These are phyloP conservation scores for Peromyscus polionotus DNA, from an alignment of 2,113 vertebrate genomes.

Conservation along the genomic window DNA sequence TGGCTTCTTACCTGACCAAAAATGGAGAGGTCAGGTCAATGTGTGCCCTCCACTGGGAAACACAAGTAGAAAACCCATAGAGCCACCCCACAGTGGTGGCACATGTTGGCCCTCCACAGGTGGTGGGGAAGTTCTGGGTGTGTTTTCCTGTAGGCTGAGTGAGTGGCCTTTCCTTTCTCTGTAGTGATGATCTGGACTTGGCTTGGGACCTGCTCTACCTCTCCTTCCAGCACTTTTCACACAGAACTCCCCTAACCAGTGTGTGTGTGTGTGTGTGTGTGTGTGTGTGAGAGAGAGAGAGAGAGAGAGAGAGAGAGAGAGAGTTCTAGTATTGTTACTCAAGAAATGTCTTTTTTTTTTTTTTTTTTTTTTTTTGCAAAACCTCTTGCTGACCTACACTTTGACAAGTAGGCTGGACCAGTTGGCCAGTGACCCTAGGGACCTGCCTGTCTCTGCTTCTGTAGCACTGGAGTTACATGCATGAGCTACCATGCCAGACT, in stretches of 20 bases:
- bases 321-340: not conserved
- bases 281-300: too few species aligned
- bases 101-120: too few species aligned
- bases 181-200: not conserved
- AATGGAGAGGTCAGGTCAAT: not conserved
- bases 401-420: not conserved
- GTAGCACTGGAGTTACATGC: not conserved
- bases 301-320: too few species aligned
- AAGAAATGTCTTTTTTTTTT: not conserved
- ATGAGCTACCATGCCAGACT: not conserved
- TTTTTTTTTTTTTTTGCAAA: not conserved
- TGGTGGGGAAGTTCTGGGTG: not conserved
- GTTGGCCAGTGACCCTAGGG: not conserved
- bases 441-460: not conserved
- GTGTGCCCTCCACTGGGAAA: not conserved
- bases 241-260: not conserved
- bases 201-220: not conserved
- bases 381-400: not conserved
- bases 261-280: not conserved
- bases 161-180: not conserved
- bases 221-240: not conserved
- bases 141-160: not conserved
- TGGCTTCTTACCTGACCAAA: not conserved
- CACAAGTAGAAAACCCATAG: not conserved
- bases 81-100: not conserved